A percentile compares a stretch with the other conserved stretches of the same genome.
phyloP scores from a whole-genome alignment of 1,140 invertebrate species.

The Leguminivora glycinivorella region DNA sequence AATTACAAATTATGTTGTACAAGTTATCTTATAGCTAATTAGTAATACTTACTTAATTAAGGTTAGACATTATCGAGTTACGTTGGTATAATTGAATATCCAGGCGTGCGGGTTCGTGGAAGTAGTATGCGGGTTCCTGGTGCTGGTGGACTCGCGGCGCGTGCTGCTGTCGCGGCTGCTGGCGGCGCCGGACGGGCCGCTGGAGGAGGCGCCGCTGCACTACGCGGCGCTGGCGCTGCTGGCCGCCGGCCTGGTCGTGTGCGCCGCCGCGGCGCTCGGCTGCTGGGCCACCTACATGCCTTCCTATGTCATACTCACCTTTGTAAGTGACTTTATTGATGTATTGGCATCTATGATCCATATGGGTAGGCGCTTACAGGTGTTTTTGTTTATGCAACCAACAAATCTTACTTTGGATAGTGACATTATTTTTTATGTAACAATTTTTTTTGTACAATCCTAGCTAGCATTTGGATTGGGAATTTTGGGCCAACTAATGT shows the following conservation, averaged over 20 bases:
- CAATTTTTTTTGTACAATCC: too few species aligned
- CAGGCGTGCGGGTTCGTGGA: conserved; percentile 85
- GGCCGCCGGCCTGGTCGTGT: conserved; percentile 2
- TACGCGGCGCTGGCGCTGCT: conserved; percentile 78
- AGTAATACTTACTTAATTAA: too few species aligned
- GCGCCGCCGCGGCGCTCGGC: conserved; percentile 81
- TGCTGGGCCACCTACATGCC: not conserved
- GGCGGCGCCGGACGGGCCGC: conserved; percentile 78
- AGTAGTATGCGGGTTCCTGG: conserved; percentile 84
- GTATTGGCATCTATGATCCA: not conserved
- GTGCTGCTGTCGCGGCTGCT: conserved; percentile 85
- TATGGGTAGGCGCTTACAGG: too few species aligned
- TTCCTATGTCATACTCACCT: conserved; percentile 22
- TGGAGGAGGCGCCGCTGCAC: conserved; percentile 85
- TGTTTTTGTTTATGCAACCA: too few species aligned
- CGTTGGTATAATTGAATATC: conserved; percentile 35
- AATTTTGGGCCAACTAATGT: too few species aligned
- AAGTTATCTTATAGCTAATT: too few species aligned
- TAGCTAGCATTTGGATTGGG: too few species aligned
- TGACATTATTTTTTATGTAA: too few species aligned
- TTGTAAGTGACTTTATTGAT: not conserved
- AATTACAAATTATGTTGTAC: too few species aligned
- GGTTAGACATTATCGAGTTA: too few species aligned
- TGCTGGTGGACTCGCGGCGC: conserved; percentile 84
- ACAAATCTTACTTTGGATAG: too few species aligned